phyloP scores from a whole-genome alignment of 2,888 invertebrate species.

The Drosophila gaucha region DNA sequence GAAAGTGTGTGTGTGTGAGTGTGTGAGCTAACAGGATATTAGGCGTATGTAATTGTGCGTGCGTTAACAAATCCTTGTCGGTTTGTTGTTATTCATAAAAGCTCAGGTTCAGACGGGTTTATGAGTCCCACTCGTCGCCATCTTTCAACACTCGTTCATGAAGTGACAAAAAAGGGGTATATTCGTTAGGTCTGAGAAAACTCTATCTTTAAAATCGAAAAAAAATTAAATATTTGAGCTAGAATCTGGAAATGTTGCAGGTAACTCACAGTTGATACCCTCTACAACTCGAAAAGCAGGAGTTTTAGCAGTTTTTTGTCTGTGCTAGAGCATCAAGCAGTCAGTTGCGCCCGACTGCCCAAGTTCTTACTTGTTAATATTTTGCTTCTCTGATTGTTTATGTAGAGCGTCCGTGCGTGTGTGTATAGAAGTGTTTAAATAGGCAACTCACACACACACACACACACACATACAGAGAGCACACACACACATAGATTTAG shows the following conservation, averaged over 20 bases:
- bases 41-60: slow-evolving; percentile 79
- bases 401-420: slow-evolving; percentile 41
- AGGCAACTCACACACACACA: slow-evolving; percentile 34
- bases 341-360: not conserved
- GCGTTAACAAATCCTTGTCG: slow-evolving; percentile 73
- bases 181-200: too few relatives aligned
- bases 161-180: not conserved
- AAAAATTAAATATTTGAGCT: too few relatives aligned
- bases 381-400: slow-evolving; percentile 67
- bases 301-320: too few relatives aligned
- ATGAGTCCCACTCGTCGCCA: slow-evolving; percentile 35
- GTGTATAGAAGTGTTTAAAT: slow-evolving; percentile 50
- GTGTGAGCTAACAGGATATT: slow-evolving; percentile 40
- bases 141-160: slow-evolving; percentile 37
- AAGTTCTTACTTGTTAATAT: slow-evolving; percentile 51
- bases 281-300: too few relatives aligned
- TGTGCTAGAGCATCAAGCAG: not conserved
- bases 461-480: not conserved
- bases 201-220: too few relatives aligned
- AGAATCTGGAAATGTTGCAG: too few relatives aligned
- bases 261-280: too few relatives aligned
- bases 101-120: slow-evolving; percentile 34
- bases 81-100: slow-evolving; percentile 43
- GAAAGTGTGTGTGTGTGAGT: slow-evolving; percentile 14
- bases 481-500: slow-evolving; percentile 31